Evolutionary conservation across 2,113 vertebrate genomes (phyloP).

Genomic region (Leucopternis melanops): DNA sequence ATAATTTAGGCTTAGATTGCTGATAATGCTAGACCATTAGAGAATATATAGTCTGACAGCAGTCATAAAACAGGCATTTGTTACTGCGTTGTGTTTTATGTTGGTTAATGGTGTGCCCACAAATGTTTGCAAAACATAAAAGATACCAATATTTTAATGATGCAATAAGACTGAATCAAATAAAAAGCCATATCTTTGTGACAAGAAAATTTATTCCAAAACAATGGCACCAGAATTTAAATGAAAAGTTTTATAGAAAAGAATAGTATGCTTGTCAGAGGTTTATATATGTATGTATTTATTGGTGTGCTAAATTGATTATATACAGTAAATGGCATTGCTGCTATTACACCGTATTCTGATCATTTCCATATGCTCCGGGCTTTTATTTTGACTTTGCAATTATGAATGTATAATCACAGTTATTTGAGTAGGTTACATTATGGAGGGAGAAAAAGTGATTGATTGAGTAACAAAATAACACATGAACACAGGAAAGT

Average conservation of each 20-base stretch:
- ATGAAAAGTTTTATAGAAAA: slow-evolving; percentile 67
- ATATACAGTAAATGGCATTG: slow-evolving; percentile 69
- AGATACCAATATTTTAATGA: slow-evolving; percentile 77
- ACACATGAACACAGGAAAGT: not conserved
- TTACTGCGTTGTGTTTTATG: slow-evolving; percentile 72
- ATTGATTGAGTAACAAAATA: not conserved
- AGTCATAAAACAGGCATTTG: slow-evolving; percentile 77
- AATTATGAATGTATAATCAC: slow-evolving; percentile 65
- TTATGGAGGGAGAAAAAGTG: slow-evolving; percentile 14
- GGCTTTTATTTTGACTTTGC: slow-evolving; percentile 65
- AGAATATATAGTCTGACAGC: slow-evolving; percentile 79
- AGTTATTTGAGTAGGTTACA: slow-evolving; percentile 15
- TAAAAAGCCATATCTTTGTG: slow-evolving; percentile 70
- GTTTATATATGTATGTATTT: slow-evolving; percentile 60
- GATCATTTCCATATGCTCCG: slow-evolving; percentile 71
- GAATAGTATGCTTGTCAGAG: slow-evolving; percentile 48
- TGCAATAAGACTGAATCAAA: slow-evolving; percentile 70
- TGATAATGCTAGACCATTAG: slow-evolving; percentile 68
- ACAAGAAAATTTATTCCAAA: slow-evolving; percentile 71
- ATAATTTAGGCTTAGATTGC: slow-evolving; percentile 72
- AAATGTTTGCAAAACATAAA: slow-evolving; percentile 77
- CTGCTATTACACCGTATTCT: slow-evolving; percentile 68
- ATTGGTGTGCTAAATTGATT: slow-evolving; percentile 75
- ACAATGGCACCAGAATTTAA: slow-evolving; percentile 73
- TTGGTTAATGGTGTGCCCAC: slow-evolving; percentile 68